Evolutionary conservation across 2,797 vertebrate genomes (phyloP).

Genomic region (Mareca penelope): DNA sequence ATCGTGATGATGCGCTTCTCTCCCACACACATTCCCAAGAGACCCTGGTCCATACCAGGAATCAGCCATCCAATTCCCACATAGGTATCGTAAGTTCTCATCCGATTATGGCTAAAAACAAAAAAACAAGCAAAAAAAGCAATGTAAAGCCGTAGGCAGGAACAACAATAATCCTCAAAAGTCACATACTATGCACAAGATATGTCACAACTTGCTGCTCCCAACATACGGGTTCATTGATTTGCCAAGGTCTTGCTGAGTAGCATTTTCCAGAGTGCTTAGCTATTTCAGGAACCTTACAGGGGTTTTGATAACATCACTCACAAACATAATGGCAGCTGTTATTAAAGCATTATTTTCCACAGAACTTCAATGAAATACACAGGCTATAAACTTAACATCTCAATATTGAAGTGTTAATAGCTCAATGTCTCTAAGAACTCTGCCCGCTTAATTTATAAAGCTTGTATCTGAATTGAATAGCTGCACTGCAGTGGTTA

Average conservation of each 20-base stretch:
- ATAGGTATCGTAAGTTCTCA: slow-evolving; percentile 96
- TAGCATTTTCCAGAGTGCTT: not conserved
- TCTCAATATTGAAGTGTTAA: not conserved
- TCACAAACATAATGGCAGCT: not conserved
- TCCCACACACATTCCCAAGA: slow-evolving; percentile 96
- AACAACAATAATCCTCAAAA: not conserved
- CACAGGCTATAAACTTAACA: not conserved
- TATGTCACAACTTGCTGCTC: not conserved
- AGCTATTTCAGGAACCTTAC: not conserved
- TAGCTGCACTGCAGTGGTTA: not conserved
- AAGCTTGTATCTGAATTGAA: not conserved
- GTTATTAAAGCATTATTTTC: not conserved
- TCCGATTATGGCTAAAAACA: slow-evolving; percentile 88
- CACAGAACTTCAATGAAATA: not conserved
- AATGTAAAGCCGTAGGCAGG: not conserved
- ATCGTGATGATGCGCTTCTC: slow-evolving; percentile 93
- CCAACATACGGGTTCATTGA: not conserved
- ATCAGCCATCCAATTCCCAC: slow-evolving; percentile 99
- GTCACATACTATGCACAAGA: not conserved
- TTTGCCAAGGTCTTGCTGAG: not conserved
- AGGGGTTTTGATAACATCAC: not conserved
- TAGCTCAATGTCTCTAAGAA: not conserved
- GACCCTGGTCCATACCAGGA: slow-evolving; percentile 96
- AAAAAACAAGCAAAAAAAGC: not conserved
- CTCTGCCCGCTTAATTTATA: not conserved